phyloP scores from a whole-genome alignment of 1,140 invertebrate species.

The Aporrectodea caliginosa region DNA sequence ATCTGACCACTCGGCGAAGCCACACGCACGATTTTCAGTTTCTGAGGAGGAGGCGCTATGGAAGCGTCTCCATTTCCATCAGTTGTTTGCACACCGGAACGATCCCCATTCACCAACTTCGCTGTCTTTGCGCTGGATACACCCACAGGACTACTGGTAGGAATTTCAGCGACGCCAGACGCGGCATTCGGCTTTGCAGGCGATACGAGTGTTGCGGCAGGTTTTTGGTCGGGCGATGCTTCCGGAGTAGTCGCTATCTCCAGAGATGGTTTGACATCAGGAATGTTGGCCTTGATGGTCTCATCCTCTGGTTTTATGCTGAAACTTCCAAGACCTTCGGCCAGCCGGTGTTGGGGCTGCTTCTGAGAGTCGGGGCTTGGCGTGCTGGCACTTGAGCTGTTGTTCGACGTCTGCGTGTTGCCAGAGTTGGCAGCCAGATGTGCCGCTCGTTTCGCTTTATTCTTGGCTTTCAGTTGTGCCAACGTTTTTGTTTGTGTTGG shows the following conservation, averaged over 20 bases:
- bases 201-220: background rate
- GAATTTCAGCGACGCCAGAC: too few species aligned
- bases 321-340: background rate
- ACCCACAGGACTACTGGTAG: background rate
- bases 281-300: background rate
- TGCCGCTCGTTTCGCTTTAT: slow-evolving; percentile 8
- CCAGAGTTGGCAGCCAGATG: background rate
- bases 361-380: background rate
- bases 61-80: background rate
- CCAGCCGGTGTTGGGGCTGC: background rate
- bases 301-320: background rate
- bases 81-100: background rate
- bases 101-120: background rate
- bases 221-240: too few species aligned
- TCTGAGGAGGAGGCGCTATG: slow-evolving; percentile 12
- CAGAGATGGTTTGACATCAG: background rate
- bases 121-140: background rate
- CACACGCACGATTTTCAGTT: slow-evolving; percentile 17
- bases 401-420: background rate
- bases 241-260: background rate
- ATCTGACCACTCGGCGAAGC: slow-evolving; percentile 17
- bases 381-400: background rate
- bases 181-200: background rate
- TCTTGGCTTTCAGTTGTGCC: slow-evolving; percentile 45
- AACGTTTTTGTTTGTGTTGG: slow-evolving; percentile 46